A percentile compares a stretch with the other conserved stretches of the same genome.
Conservation (phyloP, 2,113 vertebrate genomes). For the Diphyllodes magnificus region DNA sequence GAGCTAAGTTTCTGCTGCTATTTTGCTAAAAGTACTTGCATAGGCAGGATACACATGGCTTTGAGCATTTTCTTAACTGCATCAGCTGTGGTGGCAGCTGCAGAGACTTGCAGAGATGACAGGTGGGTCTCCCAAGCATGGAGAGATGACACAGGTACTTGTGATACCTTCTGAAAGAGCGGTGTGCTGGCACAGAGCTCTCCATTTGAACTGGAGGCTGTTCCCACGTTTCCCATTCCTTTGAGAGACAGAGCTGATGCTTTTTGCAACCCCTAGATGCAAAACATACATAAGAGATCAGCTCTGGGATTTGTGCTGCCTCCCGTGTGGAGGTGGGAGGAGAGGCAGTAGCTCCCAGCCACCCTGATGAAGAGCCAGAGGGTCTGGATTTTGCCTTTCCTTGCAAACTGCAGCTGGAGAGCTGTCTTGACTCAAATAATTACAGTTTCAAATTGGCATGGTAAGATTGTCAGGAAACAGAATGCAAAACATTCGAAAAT, state of each 20-base stretch:
- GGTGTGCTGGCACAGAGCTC: fast-evolving
- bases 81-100: fast-evolving
- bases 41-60: not conserved
- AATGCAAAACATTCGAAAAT: not conserved
- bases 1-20: not conserved
- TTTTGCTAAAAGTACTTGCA: not conserved
- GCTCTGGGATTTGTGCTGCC: not conserved
- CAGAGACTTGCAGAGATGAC: not conserved
- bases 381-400: not conserved
- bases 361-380: fast-evolving
- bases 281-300: not conserved
- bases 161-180: not conserved
- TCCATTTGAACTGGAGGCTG: not conserved
- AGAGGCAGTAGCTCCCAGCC: not conserved
- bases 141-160: not conserved
- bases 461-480: not conserved
- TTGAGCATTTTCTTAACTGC: not conserved
- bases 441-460: not conserved
- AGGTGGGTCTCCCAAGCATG: fast-evolving
- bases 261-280: fast-evolving
- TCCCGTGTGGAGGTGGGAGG: not conserved
- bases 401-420: not conserved
- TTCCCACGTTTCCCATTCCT: not conserved
- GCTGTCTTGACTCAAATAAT: not conserved
- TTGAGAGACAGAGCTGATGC: not conserved